A percentile compares a stretch with the other conserved stretches of the same genome.
Conservation (phyloP, 2,888 invertebrate genomes). For the Yponomeuta plumbellus region DNA sequence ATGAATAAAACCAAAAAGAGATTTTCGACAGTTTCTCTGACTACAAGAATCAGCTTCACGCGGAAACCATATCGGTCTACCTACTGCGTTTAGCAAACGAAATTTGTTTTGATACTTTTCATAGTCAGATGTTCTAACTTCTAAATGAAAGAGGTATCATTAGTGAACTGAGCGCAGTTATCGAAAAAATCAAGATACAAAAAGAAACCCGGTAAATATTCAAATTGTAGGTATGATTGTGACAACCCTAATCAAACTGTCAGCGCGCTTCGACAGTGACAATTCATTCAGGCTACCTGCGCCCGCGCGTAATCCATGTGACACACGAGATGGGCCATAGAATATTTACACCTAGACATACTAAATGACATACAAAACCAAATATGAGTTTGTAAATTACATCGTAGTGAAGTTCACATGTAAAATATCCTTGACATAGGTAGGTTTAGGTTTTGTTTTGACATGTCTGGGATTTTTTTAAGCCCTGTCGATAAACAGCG, state of each 20-base stretch:
- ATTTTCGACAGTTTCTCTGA: too few species aligned
- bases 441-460: too few species aligned
- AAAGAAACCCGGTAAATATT: neutral
- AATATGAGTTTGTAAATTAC: neutral
- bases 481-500: too few species aligned
- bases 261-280: conserved; percentile 63
- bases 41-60: too few species aligned
- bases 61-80: too few species aligned
- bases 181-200: neutral
- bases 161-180: neutral
- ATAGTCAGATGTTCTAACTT: too few species aligned
- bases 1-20: too few species aligned
- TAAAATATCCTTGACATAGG: neutral
- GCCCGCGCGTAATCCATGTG: conserved; percentile 68
- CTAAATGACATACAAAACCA: neutral
- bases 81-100: too few species aligned
- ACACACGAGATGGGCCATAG: conserved; percentile 47
- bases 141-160: too few species aligned
- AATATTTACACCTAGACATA: neutral
- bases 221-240: conserved; percentile 13
- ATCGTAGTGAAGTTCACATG: neutral
- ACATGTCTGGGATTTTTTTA: too few species aligned
- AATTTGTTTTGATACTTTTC: too few species aligned
- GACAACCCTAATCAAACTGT: conserved; percentile 55
- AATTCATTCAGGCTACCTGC: conserved; percentile 75